Conservation (phyloP, 2,113 vertebrate species). For the Leucopsar rothschildi region DNA sequence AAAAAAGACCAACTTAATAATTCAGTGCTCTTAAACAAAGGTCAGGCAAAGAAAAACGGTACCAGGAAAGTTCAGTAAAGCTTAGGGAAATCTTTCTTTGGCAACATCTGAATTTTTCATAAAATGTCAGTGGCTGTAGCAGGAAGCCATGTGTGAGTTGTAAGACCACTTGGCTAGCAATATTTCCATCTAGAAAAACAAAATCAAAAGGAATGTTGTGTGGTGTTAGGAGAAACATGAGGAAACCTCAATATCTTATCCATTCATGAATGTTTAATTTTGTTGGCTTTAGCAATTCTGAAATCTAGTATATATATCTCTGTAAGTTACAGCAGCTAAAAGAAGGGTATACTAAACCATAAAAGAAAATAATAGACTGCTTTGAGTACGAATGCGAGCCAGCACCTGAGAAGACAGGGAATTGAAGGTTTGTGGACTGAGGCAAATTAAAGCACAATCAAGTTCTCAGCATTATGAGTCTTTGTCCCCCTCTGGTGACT, state of each 20-base stretch:
- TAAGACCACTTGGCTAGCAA: neutral
- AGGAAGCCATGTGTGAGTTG: neutral
- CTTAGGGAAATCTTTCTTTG: neutral
- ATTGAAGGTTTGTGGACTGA: neutral
- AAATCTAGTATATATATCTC: neutral
- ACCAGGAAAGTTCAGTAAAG: neutral
- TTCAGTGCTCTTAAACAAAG: neutral
- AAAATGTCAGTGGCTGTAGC: neutral
- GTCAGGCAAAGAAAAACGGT: neutral
- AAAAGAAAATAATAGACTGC: neutral
- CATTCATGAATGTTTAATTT: neutral
- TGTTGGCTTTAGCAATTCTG: neutral
- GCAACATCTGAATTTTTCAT: neutral
- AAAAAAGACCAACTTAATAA: neutral
- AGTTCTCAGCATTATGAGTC: neutral
- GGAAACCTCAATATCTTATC: neutral
- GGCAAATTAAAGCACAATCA: neutral
- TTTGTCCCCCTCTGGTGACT: slow-evolving; percentile 57
- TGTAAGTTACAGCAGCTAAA: neutral
- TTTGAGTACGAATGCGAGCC: neutral
- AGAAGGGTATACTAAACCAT: neutral
- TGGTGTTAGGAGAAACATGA: neutral
- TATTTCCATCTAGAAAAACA: neutral
- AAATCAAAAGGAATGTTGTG: neutral
- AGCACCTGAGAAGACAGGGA: neutral